Percentiles rank a stretch among this genome's conserved stretches.
phyloP scores from a whole-genome alignment of 1,140 invertebrate species.

The Hypothenemus hampei region DNA sequence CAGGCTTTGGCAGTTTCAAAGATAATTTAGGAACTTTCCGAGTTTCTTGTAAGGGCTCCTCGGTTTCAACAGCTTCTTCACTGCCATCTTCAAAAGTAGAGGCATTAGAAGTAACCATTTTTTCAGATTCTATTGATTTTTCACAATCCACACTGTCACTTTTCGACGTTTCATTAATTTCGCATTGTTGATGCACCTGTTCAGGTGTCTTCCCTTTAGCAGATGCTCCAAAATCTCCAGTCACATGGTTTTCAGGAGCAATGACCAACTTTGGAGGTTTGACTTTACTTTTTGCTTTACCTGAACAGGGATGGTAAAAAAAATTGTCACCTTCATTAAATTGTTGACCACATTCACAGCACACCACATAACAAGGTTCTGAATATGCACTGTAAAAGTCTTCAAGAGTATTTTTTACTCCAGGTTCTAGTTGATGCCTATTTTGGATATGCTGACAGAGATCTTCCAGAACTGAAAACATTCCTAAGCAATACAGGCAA shows the following conservation, averaged over 20 bases:
- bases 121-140: neutral
- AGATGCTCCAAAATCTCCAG: constrained; percentile 30
- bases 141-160: neutral
- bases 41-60: constrained; percentile 26
- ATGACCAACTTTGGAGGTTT: constrained; percentile 32
- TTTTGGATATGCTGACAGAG: constrained; percentile 66
- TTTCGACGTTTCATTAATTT: neutral
- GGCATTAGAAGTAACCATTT: neutral
- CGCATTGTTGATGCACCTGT: too few species aligned
- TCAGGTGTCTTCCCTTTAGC: too few species aligned
- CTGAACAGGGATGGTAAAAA: constrained; percentile 61
- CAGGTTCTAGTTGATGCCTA: constrained; percentile 68
- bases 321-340: constrained; percentile 68
- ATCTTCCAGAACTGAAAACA: constrained; percentile 73
- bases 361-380: constrained; percentile 67
- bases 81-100: neutral
- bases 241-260: constrained; percentile 36
- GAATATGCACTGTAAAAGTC: constrained; percentile 60
- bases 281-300: constrained; percentile 20
- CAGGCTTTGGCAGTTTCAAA: constrained; percentile 48
- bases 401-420: constrained; percentile 56
- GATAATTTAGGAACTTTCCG: constrained; percentile 51
- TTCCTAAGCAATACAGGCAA: constrained; percentile 71
- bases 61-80: neutral
- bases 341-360: constrained; percentile 70